Percentiles rank a stretch among this genome's conserved stretches.
Conservation (phyloP, 2,113 vertebrate species). For the Phaethornis superciliosus region DNA sequence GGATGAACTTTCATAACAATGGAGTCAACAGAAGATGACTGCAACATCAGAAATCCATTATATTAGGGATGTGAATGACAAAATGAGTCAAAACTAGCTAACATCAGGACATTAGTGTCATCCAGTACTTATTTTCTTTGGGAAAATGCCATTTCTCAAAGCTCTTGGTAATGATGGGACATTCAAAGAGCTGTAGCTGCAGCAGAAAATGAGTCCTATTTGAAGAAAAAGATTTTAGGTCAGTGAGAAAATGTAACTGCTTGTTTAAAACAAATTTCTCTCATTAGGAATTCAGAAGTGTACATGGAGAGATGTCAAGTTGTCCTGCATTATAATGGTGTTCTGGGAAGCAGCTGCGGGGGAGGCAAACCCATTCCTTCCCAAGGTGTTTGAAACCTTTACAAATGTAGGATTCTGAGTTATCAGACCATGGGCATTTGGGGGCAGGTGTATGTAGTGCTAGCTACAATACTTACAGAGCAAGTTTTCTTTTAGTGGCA, state of each 20-base stretch:
- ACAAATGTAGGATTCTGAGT: not conserved
- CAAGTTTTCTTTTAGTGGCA: not conserved
- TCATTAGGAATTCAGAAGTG: not conserved
- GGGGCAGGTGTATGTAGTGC: not conserved
- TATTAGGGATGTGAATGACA: not conserved
- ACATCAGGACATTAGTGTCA: not conserved
- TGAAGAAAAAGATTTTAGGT: not conserved
- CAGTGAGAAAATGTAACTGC: not conserved
- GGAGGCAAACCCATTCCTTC: not conserved
- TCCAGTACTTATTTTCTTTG: not conserved
- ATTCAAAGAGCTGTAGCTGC: not conserved
- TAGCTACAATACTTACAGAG: fast-evolving
- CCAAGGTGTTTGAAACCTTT: not conserved
- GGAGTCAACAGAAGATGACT: not conserved
- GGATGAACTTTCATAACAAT: not conserved
- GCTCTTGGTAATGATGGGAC: not conserved
- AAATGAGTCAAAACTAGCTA: not conserved
- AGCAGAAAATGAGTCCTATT: not conserved
- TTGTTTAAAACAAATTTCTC: not conserved
- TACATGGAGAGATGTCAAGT: not conserved
- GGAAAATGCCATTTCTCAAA: not conserved
- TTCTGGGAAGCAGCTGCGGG: not conserved
- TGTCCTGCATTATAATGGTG: not conserved
- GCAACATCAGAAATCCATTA: not conserved
- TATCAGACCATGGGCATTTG: not conserved